Base-by-base conservation (phyloP, 2,113 vertebrate genomes). In the Malurus cyaneus region DNA sequence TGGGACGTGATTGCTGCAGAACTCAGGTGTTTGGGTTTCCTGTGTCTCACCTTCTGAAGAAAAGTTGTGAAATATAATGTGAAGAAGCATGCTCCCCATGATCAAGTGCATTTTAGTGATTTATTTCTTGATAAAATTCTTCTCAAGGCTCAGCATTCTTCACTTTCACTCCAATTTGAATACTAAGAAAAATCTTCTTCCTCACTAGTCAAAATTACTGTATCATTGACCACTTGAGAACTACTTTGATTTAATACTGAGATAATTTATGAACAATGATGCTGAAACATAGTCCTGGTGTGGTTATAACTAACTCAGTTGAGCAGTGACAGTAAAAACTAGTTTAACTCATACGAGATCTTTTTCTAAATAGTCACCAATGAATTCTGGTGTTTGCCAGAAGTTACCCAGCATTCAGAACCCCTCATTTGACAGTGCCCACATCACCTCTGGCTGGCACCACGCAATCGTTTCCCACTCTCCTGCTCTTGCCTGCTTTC, bases 41-140 rank as follows among this genome's bases (percentile, higher is more conserved):
- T 18, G 28, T 73, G 21, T 47, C 18, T 54, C 49, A 39, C 4
- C 11, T 79, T 44, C 76, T 61, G 80, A 69, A 14, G 21, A 26
- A 66, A 78, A 70, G 26, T 31, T n/a, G 15, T 8, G 29, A 29
- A 41, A 44, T 36, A 57, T 41, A 53, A 88, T 65, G 24, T 31
- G 9, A 80, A 57, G 54, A 32, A 31, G 11, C 1, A 54, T 59
- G 39, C 47, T 28, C 7, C 5, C 12, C 36, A 16, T 0, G 0
- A 39, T 34, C 7, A 80, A 14, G 8, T 77, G 71, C 84, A 16
- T 56, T 77, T 46, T 54, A 81, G 31, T 18, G 34, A 46, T 74
- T 84, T 84, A 44, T 81, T 89, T 96, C 9, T 77, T 46, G 15
- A 65, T 59, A 66, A 78, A 89, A 78, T 42, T 5, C 66, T 78